Conservation (phyloP, 2,797 vertebrate genomes). For the Uromys caudimaculatus region DNA sequence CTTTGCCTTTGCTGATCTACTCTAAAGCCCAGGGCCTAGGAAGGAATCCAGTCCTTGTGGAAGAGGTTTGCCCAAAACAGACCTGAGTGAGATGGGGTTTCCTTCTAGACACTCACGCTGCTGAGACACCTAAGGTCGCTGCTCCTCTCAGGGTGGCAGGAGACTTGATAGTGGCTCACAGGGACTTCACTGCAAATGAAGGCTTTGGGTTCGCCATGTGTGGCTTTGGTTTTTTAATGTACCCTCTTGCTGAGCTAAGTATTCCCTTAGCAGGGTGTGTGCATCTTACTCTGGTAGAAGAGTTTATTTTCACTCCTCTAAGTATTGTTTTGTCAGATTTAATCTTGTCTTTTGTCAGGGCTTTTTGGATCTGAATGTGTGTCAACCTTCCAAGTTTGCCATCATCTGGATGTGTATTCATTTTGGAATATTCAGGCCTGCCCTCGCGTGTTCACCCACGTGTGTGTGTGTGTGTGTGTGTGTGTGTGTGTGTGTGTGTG, state of each 20-base stretch:
- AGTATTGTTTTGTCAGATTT: slow-evolving; percentile 38
- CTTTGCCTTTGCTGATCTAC: too few species aligned
- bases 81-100: background rate
- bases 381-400: background rate
- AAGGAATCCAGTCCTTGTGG: background rate
- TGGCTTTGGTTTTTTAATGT: background rate
- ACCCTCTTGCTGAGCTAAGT: background rate
- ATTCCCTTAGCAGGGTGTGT: background rate
- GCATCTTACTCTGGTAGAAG: background rate
- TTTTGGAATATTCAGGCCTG: slow-evolving; percentile 10
- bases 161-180: background rate
- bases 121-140: background rate
- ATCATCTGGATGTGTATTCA: slow-evolving; percentile 48
- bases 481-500: background rate
- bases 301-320: slow-evolving; percentile 54
- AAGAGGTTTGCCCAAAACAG: too few species aligned
- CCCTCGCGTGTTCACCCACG: too few species aligned
- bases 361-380: background rate
- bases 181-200: background rate
- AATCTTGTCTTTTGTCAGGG: background rate
- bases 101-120: background rate
- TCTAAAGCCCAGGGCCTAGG: background rate
- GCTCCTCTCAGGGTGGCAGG: background rate
- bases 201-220: background rate
- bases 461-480: background rate